Base-by-base conservation (phyloP, 1,140 invertebrate genomes). In the Anthonomus grandis region DNA sequence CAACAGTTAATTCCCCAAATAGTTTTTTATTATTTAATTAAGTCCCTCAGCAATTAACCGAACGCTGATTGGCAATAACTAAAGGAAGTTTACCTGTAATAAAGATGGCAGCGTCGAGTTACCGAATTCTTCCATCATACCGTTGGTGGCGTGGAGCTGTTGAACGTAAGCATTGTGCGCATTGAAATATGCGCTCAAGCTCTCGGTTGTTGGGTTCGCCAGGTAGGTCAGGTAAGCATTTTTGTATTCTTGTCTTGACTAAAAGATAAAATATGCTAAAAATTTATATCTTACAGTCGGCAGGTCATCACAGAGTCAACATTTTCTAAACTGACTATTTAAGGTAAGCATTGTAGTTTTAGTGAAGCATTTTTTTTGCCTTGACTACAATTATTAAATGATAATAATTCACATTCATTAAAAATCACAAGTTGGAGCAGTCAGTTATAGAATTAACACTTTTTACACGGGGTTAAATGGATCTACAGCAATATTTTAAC, bases 141-240 rank as follows among this genome's bases (percentile, higher is more conserved):
- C 90, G 71, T 97, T 97, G 46, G 93, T 93, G 25, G 92, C 90
- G 60, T 91, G 86, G 59, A 97, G 75, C 69, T 96, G 93, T 60
- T 94, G 89, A 13, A 96, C 86, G 76, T 97, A 97, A 38, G 85
- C 85, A 75, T 97, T 97, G 78, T 97, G 94, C 10, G 89, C 85
- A 70, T 95, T 92, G 66, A 92, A 85, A 74, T 95, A 95, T 31
- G 82, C 81, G 24, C 86, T 86, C 53, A 92, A 74, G 36, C 82
- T 82, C 45, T 83, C 81, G 53, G 82, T 83, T 57, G 78, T 85
- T 68, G 83, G 79, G 65, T 73, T 80, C 76, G 75, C 83, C 73
- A 76, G 81, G 68, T 93, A 86, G 38, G 83, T 80, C 55, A 86
- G 77, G 70, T 91, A 91, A 25, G 92, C 86, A 39, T 85, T 82